Evolutionary conservation across 2,888 invertebrate genomes (phyloP).

Genomic region (Trisateles emortualis): DNA sequence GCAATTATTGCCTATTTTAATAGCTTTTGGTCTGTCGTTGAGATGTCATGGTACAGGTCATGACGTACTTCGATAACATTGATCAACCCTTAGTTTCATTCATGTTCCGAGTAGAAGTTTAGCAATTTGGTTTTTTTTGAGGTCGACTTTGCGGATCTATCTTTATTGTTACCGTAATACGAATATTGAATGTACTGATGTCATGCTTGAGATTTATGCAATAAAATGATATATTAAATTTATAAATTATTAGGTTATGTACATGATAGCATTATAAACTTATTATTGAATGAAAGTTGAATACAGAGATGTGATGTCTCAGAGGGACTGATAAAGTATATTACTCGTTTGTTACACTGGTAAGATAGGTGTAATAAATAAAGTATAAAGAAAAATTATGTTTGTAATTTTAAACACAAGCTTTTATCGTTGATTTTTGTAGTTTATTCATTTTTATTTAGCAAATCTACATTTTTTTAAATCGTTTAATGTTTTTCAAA

Average conservation of each 20-base stretch:
- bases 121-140: slow-evolving; percentile 77
- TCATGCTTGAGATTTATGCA: slow-evolving; percentile 31
- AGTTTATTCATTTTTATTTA: too few relatives aligned
- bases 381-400: too few relatives aligned
- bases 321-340: too few relatives aligned
- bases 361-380: too few relatives aligned
- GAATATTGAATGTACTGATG: slow-evolving; percentile 39
- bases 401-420: too few relatives aligned
- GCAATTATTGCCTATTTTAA: slow-evolving; percentile 36
- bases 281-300: too few relatives aligned
- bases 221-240: slow-evolving; percentile 5
- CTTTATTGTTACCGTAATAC: slow-evolving; percentile 49
- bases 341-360: too few relatives aligned
- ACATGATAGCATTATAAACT: not conserved
- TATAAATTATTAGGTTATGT: not conserved
- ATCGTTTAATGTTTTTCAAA: too few relatives aligned
- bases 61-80: slow-evolving; percentile 77
- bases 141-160: slow-evolving; percentile 77
- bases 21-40: slow-evolving; percentile 10
- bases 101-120: slow-evolving; percentile 76
- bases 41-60: slow-evolving; percentile 64
- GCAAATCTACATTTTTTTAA: too few relatives aligned
- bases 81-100: slow-evolving; percentile 82
- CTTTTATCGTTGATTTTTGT: too few relatives aligned
- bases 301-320: too few relatives aligned